Evolutionary conservation across 2,888 invertebrate genomes (phyloP).

Genomic region (Gari tellinella): DNA sequence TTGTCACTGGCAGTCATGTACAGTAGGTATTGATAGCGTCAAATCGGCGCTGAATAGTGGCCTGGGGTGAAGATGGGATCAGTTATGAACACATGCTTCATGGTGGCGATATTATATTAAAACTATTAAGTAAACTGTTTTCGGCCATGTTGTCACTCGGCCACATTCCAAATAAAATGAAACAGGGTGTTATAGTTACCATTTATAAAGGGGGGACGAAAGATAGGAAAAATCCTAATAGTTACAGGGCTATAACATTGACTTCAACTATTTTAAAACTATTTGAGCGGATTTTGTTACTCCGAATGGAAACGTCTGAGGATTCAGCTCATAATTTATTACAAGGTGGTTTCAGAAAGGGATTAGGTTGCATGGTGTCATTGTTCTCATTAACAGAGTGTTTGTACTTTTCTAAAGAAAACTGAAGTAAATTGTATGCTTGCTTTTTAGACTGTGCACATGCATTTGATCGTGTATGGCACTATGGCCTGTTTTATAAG

Average conservation of each 20-base stretch:
- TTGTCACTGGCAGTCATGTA: too few species aligned
- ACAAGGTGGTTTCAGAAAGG: too few species aligned
- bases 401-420: constrained; percentile 15
- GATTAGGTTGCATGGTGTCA: constrained; percentile 7
- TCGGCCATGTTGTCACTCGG: too few species aligned
- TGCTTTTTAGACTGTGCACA: too few species aligned
- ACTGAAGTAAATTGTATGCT: constrained; percentile 3
- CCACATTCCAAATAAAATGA: not conserved
- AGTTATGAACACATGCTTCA: too few species aligned
- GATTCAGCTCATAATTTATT: constrained; percentile 12
- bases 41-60: not conserved
- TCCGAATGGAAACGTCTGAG: constrained; percentile 5
- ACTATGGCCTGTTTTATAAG: constrained; percentile 15
- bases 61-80: constrained; percentile 1
- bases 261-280: too few species aligned
- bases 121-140: not conserved
- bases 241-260: too few species aligned
- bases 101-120: too few species aligned
- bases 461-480: constrained; percentile 16
- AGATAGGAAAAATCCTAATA: not conserved
- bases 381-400: too few species aligned
- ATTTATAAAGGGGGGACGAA: constrained; percentile 15
- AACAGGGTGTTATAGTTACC: constrained; percentile 7
- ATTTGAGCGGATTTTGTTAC: too few species aligned
- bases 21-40: not conserved